A percentile compares a stretch with the other conserved stretches of the same genome.
Evolutionary conservation across 2,797 vertebrate species (phyloP).

Genomic region (Jordanella pulchra): DNA sequence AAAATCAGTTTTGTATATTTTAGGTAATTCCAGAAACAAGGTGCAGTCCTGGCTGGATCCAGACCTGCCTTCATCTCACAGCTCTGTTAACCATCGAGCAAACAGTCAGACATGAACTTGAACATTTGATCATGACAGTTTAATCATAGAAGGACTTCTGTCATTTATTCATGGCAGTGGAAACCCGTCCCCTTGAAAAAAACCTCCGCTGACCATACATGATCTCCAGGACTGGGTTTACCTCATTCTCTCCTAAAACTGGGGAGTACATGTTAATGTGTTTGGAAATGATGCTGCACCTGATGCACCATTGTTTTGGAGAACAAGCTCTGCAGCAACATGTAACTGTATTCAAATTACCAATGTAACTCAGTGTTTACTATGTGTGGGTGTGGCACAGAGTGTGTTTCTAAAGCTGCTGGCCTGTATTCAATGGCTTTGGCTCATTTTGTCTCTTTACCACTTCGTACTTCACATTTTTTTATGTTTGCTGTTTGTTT

Average conservation of each 20-base stretch:
- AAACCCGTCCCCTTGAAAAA: background rate
- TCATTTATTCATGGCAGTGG: background rate
- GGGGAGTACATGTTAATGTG: conserved; percentile 33
- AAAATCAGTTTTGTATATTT: background rate
- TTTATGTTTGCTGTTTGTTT: background rate
- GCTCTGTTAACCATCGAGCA: background rate
- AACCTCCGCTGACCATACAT: background rate
- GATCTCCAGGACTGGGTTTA: conserved; percentile 31
- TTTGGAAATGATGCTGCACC: conserved; percentile 27
- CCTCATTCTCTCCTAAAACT: conserved; percentile 27
- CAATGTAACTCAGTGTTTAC: conserved; percentile 16
- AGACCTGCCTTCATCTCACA: background rate
- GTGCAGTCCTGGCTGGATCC: background rate
- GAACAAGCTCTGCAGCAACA: background rate
- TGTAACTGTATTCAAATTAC: conserved; percentile 3
- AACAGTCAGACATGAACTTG: background rate
- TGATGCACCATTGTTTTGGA: conserved; percentile 2
- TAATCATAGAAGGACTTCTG: no score
- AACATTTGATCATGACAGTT: conserved; percentile 23
- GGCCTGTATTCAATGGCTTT: conserved; percentile 32
- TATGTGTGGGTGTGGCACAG: conserved; percentile 3
- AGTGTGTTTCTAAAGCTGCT: conserved; percentile 50
- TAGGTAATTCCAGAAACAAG: background rate
- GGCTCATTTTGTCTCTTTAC: background rate
- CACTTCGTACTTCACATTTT: background rate